Base-by-base conservation (phyloP, 2,888 invertebrate genomes). In the Cryptocephalus primarius region DNA sequence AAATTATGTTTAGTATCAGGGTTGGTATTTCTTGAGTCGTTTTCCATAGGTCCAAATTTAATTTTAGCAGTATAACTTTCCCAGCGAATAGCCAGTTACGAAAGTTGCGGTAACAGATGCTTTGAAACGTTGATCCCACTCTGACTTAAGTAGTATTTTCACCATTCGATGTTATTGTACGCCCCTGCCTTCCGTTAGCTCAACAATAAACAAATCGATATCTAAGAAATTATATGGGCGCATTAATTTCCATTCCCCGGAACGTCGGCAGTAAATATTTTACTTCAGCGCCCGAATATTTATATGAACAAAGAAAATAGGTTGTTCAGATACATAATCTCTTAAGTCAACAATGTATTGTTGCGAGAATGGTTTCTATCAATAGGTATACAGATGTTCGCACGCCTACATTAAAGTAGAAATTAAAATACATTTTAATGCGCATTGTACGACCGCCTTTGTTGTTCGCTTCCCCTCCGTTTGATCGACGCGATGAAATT, bases 351-450 rank as follows among this genome's bases (percentile, higher is more conserved):
- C 57, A 56, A 48, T 50, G 54, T 47, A 51, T 54, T 54, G 53
- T 54, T 55, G 51, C 51, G 55, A 50, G 55, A 55, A 48, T 55
- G 55, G 54, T 50, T 55, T 55, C 54, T 53, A 54, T 57, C 57
- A 56, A 57, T 56, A 57, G 55, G 54, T 56, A 22, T 22, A 56
- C 58, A 58, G 58, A 58, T 58, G 58, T 58, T 58, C 56, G 48
- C 58, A 56, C 55, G 55, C 50, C 47, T 48, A 46, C 55, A 58
- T 58, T 56, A 55, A 58, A 58, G 56, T 56, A 56, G 55, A 58
- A 55, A 58, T 58, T 56, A 55, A 58, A 58, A 56, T 54, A 52
- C 51, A 55, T 48, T 55, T 54, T 54, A 55, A 53, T 50, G 49
- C 41, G 39, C 39, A 43, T 46, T 48, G 43, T 43, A 40, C 42